phyloP scores from a whole-genome alignment of 2,888 invertebrate species.

The Agrotis exclamationis region DNA sequence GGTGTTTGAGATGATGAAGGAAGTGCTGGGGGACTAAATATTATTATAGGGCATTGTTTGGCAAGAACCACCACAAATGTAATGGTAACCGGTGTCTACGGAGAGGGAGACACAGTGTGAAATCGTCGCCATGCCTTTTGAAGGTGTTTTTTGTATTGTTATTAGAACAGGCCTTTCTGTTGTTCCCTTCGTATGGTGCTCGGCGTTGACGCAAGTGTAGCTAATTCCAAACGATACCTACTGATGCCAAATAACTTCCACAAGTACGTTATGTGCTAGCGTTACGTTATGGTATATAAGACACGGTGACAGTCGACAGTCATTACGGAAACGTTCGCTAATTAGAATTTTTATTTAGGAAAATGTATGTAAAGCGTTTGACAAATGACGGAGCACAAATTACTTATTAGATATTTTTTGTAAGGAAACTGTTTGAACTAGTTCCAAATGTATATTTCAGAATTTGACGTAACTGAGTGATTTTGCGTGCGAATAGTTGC shows the following conservation, averaged over 20 bases:
- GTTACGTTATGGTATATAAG: background rate
- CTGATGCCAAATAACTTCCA: background rate
- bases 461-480: conserved; percentile 28
- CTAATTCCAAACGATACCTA: conserved; percentile 12
- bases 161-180: conserved; percentile 1
- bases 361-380: conserved; percentile 41
- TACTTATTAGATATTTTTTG: conserved; percentile 34
- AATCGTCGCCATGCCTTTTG: no score
- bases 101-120: no score
- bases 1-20: no score
- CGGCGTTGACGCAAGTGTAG: conserved; percentile 23
- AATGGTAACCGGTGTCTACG: no score
- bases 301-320: conserved; percentile 29
- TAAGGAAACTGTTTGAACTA: conserved; percentile 31
- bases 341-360: conserved; percentile 49
- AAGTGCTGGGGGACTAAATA: no score
- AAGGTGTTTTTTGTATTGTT: no score
- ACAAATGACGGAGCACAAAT: conserved; percentile 29
- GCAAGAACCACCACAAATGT: no score
- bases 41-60: no score
- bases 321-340: conserved; percentile 34
- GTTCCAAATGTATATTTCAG: conserved; percentile 49
- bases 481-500: background rate
- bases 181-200: background rate
- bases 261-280: background rate